These are phyloP conservation scores for Cephus rjabovi DNA, from an alignment of 2,888 invertebrate species.

Conservation along the genomic window DNA sequence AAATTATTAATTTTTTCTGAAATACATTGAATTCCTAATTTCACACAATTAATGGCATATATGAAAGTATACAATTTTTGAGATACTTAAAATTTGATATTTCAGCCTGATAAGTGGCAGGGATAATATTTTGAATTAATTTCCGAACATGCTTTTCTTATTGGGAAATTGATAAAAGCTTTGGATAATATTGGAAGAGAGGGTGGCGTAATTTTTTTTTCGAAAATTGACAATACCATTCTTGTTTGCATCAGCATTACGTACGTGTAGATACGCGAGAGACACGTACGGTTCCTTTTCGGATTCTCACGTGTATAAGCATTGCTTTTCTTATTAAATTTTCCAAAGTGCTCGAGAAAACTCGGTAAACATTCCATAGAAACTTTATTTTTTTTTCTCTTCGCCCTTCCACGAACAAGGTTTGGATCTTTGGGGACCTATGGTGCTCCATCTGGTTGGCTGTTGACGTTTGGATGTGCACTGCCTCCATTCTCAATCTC, in stretches of 20 bases:
- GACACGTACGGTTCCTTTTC: not conserved
- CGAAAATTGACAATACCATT: not conserved
- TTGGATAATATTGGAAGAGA: not conserved
- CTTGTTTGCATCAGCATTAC: not conserved
- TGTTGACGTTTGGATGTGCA: slow-evolving; percentile 98
- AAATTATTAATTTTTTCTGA: not conserved
- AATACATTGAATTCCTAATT: not conserved
- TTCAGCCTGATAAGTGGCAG: no score
- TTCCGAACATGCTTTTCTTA: not conserved
- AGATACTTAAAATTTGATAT: no score
- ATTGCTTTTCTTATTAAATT: not conserved
- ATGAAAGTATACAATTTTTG: no score
- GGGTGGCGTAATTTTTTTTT: not conserved
- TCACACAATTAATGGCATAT: no score
- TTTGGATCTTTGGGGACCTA: slow-evolving; percentile 96
- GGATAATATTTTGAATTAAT: not conserved
- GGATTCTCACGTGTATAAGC: not conserved
- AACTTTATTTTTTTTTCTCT: not conserved
- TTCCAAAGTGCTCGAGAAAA: not conserved
- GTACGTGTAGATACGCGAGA: not conserved
- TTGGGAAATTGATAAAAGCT: not conserved
- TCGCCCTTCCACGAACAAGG: slow-evolving; percentile 66
- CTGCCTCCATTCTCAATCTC: slow-evolving; percentile 95
- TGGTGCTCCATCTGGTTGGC: slow-evolving; percentile 98
- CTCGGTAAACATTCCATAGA: not conserved